Percentiles rank a stretch among this genome's conserved stretches.
These are phyloP conservation scores for Bubo scandiacus DNA, from an alignment of 2,113 vertebrate genomes.

Conservation along the genomic window DNA sequence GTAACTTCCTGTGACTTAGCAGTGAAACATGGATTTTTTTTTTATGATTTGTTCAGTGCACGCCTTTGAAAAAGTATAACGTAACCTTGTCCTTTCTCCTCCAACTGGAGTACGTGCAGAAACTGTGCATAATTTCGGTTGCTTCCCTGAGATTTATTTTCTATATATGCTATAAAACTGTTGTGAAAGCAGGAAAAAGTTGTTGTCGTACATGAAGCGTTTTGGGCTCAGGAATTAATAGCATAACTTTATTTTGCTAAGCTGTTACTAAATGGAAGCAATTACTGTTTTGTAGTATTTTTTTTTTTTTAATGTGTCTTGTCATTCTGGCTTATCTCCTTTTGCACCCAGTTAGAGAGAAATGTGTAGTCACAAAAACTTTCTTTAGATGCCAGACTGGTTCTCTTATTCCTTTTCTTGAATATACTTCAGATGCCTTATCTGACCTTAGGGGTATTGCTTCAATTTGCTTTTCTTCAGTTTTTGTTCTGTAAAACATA, in stretches of 20 bases:
- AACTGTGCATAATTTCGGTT: neutral
- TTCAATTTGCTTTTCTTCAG: neutral
- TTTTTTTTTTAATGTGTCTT: neutral
- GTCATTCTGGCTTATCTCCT: neutral
- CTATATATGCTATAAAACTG: neutral
- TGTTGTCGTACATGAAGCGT: neutral
- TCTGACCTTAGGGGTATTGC: neutral
- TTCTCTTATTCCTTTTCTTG: neutral
- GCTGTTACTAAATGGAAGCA: neutral
- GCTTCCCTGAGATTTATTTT: neutral
- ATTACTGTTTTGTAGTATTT: neutral
- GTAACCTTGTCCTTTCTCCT: neutral
- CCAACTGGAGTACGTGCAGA: neutral
- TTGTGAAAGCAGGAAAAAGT: neutral
- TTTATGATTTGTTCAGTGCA: neutral
- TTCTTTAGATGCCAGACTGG: neutral
- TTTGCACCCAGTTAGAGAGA: neutral
- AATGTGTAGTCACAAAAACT: neutral
- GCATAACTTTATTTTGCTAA: neutral
- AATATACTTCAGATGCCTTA: neutral
- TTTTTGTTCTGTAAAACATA: neutral
- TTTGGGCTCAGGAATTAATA: neutral
- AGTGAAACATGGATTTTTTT: neutral
- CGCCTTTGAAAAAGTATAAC: fast-evolving
- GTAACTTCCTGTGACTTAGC: neutral